These are phyloP conservation scores for Camptogramma bilineatum DNA, from an alignment of 2,888 invertebrate genomes.

Conservation along the genomic window DNA sequence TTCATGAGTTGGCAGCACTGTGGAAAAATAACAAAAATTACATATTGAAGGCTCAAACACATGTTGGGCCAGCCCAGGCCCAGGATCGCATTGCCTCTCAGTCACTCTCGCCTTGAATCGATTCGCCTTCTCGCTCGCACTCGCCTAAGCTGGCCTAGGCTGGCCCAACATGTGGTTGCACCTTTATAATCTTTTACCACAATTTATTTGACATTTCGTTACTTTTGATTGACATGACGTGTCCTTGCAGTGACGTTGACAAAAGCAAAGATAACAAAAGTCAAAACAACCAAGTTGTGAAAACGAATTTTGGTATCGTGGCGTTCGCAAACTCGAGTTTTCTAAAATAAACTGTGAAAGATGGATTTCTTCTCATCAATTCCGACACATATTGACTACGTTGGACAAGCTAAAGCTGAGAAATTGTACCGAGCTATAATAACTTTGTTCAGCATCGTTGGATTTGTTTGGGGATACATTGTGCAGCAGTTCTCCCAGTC, in stretches of 20 bases:
- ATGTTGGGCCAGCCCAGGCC: too few species aligned
- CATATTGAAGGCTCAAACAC: too few species aligned
- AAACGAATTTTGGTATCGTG: slow-evolving; percentile 42
- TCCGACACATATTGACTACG: slow-evolving; percentile 89
- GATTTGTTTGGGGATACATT: slow-evolving; percentile 96
- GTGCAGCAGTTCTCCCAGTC: slow-evolving; percentile 98
- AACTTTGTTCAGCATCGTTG: slow-evolving; percentile 95
- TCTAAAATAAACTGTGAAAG: slow-evolving; percentile 34
- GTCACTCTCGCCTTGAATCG: too few species aligned
- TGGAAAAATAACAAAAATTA: too few species aligned
- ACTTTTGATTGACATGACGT: neutral
- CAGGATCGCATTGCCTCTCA: too few species aligned
- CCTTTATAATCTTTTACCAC: too few species aligned
- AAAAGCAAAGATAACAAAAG: slow-evolving; percentile 16
- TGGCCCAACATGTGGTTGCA: too few species aligned
- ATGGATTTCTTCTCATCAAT: slow-evolving; percentile 82
- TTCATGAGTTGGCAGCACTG: too few species aligned
- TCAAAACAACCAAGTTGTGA: neutral
- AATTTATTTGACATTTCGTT: too few species aligned
- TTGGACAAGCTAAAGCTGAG: slow-evolving; percentile 96
- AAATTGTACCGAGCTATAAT: slow-evolving; percentile 95
- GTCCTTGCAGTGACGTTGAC: slow-evolving; percentile 33
- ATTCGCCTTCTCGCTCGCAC: too few species aligned
- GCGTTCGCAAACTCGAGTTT: slow-evolving; percentile 23
- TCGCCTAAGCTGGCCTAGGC: too few species aligned